Evolutionary conservation across 2,888 invertebrate genomes (phyloP), one percentile per base, ranked within the genome.

Genomic region (Eueremaeus valkanovi): DNA sequence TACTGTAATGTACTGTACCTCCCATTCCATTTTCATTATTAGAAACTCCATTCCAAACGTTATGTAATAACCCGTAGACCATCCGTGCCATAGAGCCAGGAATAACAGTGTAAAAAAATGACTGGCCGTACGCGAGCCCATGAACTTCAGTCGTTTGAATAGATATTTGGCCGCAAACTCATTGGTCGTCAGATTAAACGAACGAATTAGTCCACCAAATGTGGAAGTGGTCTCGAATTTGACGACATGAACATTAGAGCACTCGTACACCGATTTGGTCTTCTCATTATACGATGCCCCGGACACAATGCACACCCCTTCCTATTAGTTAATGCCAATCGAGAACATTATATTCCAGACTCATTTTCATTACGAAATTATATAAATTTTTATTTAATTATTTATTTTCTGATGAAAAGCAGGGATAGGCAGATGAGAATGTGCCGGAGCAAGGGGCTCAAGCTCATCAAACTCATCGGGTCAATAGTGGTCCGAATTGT

Each of bases 141-240:
- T 85, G 83, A 95, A 97, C 82, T 90, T 92, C 58, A 98, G 86
- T 3, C 98, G 87, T 83, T 97, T 97, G 86, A 94, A 98, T 29
- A 98, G 86, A 83, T 98, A 95, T 78, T 87, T 87, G 82, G 91
- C 91, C 76, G 95, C 92, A 91, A 97, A 98, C 74, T 89, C 87
- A 84, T 98, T 98, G 0, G 98, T 98, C 84, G 96, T 96, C 77
- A 91, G 91, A 84, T 98, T 98, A 84, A 98, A 98, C 55, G 95
- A 92, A 76, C 88, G 87, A 63, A 98, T 93, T 82, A 94, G 91
- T 81, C 93, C 90, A 77, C 90, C 89, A 85, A 94, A 93, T 78
- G 90, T 90, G 16, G 89, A 90, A 3, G 93, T 90, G 49, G 88
- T 88, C 84, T 97, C 96, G 82, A 92, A 92, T 0, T 90, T 85